A percentile compares a stretch with the other conserved stretches of the same genome.
Conservation (phyloP, 2,888 invertebrate genomes). For the Flabesymbios commensalis region DNA sequence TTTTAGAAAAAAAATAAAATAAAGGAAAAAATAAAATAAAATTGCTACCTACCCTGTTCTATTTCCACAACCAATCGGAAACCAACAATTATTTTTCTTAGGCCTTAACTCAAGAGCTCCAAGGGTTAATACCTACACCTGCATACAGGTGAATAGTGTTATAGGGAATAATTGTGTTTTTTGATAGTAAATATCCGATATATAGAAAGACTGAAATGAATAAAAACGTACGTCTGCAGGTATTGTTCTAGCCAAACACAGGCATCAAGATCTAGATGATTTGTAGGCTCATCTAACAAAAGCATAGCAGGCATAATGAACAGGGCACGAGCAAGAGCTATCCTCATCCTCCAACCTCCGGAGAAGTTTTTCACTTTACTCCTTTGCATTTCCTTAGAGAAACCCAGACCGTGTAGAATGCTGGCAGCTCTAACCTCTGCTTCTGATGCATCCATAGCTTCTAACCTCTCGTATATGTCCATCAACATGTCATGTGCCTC, state of each 20-base stretch:
- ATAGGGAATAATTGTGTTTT: no score
- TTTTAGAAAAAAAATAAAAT: no score
- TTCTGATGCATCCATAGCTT: slow-evolving; percentile 93
- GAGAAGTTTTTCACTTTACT: slow-evolving; percentile 58
- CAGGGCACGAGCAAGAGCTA: slow-evolving; percentile 67
- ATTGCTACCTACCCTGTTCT: no score
- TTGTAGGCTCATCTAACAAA: slow-evolving; percentile 68
- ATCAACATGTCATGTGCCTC: slow-evolving; percentile 88
- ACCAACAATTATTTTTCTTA: no score
- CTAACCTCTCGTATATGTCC: slow-evolving; percentile 96
- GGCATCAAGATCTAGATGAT: slow-evolving; percentile 79
- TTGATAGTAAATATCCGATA: no score
- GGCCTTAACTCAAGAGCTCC: no score
- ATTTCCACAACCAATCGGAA: no score
- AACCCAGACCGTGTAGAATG: slow-evolving; percentile 95
- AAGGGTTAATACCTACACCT: no score
- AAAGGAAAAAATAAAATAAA: no score
- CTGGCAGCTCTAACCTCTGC: slow-evolving; percentile 93
- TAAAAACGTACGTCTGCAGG: slow-evolving; percentile 80
- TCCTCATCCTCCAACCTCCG: slow-evolving; percentile 71
- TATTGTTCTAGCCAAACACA: slow-evolving; percentile 99
- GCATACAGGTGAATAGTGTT: no score
- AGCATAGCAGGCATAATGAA: slow-evolving; percentile 67
- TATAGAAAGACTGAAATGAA: no score
- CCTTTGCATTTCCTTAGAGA: slow-evolving; percentile 72